Percentiles rank a stretch among this genome's conserved stretches.
These are phyloP conservation scores for Typhlomys cinereus DNA, from an alignment of 2,113 vertebrate species.

Conservation along the genomic window DNA sequence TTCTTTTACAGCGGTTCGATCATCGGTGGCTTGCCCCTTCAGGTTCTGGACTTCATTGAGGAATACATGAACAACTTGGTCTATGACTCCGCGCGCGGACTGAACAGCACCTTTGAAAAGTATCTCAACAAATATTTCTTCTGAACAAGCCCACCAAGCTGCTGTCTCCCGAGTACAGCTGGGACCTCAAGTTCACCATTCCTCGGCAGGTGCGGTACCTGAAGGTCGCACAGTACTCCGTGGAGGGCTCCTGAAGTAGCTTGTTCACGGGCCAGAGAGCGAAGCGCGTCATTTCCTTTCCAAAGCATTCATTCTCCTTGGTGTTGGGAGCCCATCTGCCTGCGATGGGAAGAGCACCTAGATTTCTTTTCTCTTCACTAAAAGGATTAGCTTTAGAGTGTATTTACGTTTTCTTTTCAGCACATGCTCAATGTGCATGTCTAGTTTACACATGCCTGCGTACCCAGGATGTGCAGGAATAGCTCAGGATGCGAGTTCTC, in stretches of 20 bases:
- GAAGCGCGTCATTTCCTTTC: background rate
- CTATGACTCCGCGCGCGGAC: background rate
- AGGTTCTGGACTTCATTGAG: constrained; percentile 13
- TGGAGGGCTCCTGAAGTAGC: accelerated
- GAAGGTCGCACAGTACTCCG: background rate
- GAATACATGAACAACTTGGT: accelerated
- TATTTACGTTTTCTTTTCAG: no score
- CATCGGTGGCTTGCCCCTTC: constrained; percentile 51
- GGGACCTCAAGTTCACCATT: constrained; percentile 35
- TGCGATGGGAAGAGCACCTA: no score
- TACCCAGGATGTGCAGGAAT: no score
- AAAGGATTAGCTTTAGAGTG: no score
- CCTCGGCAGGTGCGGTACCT: accelerated
- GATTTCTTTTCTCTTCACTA: no score
- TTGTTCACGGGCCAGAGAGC: background rate
- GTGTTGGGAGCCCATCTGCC: background rate
- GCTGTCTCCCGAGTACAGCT: constrained; percentile 78
- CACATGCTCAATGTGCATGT: no score
- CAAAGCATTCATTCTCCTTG: no score
- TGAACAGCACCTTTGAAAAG: constrained; percentile 67
- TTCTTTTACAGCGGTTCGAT: constrained; percentile 57
- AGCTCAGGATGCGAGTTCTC: no score
- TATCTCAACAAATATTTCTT: constrained; percentile 79
- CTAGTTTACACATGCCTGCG: no score
- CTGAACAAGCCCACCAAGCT: constrained; percentile 70